Evolutionary conservation across 2,113 vertebrate species (phyloP).

Genomic region (Scytalopus superciliaris): DNA sequence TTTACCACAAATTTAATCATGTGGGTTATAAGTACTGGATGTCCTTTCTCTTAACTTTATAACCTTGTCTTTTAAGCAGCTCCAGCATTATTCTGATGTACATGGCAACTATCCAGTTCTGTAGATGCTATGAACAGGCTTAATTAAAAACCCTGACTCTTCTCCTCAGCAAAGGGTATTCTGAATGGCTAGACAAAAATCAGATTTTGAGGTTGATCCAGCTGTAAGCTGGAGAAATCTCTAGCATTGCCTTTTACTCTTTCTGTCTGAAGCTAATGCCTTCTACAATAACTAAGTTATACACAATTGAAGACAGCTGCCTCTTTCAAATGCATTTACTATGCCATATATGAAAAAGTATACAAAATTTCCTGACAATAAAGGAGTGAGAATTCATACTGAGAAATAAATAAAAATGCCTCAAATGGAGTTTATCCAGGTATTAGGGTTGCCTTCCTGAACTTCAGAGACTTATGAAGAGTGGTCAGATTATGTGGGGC

Average conservation of each 20-base stretch:
- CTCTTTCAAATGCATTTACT: not conserved
- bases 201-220: constrained; percentile 13
- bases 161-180: not conserved
- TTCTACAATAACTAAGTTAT: not conserved
- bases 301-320: not conserved
- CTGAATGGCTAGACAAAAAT: constrained; percentile 27
- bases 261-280: constrained; percentile 19
- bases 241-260: not conserved
- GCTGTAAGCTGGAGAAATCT: not conserved
- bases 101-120: not conserved
- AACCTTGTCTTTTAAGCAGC: not conserved
- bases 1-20: not conserved
- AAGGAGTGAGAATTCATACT: not conserved
- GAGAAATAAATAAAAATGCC: not conserved
- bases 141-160: constrained; percentile 42
- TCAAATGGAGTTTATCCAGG: not conserved
- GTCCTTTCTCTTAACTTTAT: not conserved
- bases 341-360: not conserved
- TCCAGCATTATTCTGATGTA: not conserved
- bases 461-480: not conserved
- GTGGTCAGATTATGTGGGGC: not conserved
- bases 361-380: not conserved
- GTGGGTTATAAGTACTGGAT: not conserved
- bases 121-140: not conserved
- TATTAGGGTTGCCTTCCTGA: not conserved